Evolutionary conservation across 2,888 invertebrate genomes (phyloP).

Genomic region (Unio pictorum): DNA sequence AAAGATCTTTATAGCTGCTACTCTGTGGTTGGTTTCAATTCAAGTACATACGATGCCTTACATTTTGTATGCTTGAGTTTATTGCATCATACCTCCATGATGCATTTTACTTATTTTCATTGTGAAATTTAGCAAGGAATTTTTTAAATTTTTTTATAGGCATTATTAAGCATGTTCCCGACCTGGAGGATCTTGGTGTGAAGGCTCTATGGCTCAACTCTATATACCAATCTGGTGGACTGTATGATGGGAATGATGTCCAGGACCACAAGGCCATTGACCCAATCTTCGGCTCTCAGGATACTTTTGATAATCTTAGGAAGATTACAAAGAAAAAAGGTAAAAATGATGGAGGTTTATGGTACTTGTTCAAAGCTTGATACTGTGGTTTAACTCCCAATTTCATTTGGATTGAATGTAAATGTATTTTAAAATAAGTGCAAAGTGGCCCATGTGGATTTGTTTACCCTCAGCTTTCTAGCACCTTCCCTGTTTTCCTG

Average conservation of each 20-base stretch:
- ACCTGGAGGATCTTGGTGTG: constrained; percentile 74
- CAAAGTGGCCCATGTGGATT: too few relatives aligned
- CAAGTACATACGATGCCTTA: too few relatives aligned
- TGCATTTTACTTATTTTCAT: background rate
- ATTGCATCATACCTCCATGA: background rate
- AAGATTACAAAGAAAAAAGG: constrained; percentile 61
- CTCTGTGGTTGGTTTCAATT: too few relatives aligned
- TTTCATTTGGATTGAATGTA: too few relatives aligned
- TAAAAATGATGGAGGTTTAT: constrained; percentile 16
- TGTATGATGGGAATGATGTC: constrained; percentile 88
- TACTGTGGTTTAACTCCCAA: too few relatives aligned
- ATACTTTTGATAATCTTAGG: constrained; percentile 76
- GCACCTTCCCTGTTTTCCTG: too few relatives aligned
- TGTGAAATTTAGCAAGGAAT: background rate
- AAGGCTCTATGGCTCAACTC: constrained; percentile 87
- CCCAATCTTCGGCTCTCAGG: constrained; percentile 81
- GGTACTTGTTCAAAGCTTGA: too few relatives aligned
- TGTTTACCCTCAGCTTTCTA: too few relatives aligned
- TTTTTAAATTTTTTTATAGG: constrained; percentile 47
- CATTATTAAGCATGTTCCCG: constrained; percentile 71
- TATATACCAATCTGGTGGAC: constrained; percentile 75
- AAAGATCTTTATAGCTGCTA: too few relatives aligned
- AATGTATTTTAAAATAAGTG: too few relatives aligned
- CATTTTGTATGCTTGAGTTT: background rate
- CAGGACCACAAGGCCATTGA: constrained; percentile 83